Base-by-base conservation (phyloP, 2,888 invertebrate species). In the Pinctada fucata region DNA sequence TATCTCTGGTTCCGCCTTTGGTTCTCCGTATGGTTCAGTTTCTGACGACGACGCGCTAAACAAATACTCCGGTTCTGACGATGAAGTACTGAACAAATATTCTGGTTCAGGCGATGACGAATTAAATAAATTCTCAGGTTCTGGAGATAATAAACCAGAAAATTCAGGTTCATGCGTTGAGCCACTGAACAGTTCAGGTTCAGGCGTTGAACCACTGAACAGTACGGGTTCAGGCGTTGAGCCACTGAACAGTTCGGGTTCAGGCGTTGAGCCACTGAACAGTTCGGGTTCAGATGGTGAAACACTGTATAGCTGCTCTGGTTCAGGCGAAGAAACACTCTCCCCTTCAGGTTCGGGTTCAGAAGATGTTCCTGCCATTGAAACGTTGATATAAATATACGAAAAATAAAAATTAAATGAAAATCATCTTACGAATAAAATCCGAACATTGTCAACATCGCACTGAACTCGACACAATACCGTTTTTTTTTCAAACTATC, bases 1-100 rank as follows among this genome's bases (percentile, higher is more conserved):
- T 31, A 80, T 49, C 64, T 74, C 74, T 45, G 69, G 70, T 47
- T 84, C 81, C 64, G 77, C 16, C 70, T 82, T 75, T 10, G 80
- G 78, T 48, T 74, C 79, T 6, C 16, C 13, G 10, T 51, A 70
- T 48, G 72, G 13, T 78, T 83, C 85, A 0, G 79, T 68, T 74
- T 84, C 83, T 2, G 82, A 51, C 63, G 77, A 76, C 10, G 76
- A 50, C 63, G 64, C 51, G 31, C 73, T 13, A 1, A 31, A 71
- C n/a, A 13, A 65, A 50, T 16, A 6, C 63, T 64, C 68, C 6
- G 69, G 69, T 74, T 76, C 80, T 1, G 64, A 67, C 50, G 69
- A 72, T 3, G 78, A 13, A 31, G 31, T 31, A 31, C 31, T 31
- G 1, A 31, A 31, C 31, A 31, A 31, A 31, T 31, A 31, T 48